These are phyloP conservation scores for Percopsis omiscomaycus DNA, from an alignment of 2,797 vertebrate genomes.

Conservation along the genomic window DNA sequence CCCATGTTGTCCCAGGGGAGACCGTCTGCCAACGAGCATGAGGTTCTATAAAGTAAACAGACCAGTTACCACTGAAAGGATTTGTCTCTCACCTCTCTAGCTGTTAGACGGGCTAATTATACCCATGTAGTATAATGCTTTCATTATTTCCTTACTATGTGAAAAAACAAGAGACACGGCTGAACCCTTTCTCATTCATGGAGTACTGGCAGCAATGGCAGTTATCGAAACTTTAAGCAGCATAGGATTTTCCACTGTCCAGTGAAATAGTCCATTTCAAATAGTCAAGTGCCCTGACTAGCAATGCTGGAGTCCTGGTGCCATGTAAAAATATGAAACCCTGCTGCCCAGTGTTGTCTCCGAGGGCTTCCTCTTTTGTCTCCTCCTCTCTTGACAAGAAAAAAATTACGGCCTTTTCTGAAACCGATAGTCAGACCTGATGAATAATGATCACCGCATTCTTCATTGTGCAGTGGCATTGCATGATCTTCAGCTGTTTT, in stretches of 20 bases:
- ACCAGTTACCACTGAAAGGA: conserved; percentile 9
- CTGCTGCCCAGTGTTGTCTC: neutral
- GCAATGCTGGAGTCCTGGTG: conserved; percentile 2
- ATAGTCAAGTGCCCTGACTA: conserved; percentile 4
- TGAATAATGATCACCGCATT: neutral
- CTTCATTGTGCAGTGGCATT: neutral
- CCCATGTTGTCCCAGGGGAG: conserved; percentile 9
- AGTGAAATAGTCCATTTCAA: conserved; percentile 4
- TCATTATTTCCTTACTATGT: neutral
- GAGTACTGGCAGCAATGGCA: conserved; percentile 21
- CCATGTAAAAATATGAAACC: neutral
- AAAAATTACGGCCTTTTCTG: neutral
- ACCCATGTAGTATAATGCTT: conserved; percentile 20
- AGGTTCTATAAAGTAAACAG: conserved; percentile 8
- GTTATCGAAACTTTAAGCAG: conserved; percentile 10
- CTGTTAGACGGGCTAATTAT: conserved; percentile 13
- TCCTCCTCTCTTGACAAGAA: neutral
- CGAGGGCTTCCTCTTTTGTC: neutral
- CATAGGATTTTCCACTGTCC: conserved; percentile 4
- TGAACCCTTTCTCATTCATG: conserved; percentile 22
- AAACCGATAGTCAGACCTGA: conserved; percentile 1
- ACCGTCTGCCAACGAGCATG: conserved; percentile 3
- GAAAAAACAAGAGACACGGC: conserved; percentile 5
- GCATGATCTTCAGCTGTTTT: neutral
- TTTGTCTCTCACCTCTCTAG: conserved; percentile 1